Base-by-base conservation (phyloP, 2,797 vertebrate genomes). In the Trematomus bernacchii region DNA sequence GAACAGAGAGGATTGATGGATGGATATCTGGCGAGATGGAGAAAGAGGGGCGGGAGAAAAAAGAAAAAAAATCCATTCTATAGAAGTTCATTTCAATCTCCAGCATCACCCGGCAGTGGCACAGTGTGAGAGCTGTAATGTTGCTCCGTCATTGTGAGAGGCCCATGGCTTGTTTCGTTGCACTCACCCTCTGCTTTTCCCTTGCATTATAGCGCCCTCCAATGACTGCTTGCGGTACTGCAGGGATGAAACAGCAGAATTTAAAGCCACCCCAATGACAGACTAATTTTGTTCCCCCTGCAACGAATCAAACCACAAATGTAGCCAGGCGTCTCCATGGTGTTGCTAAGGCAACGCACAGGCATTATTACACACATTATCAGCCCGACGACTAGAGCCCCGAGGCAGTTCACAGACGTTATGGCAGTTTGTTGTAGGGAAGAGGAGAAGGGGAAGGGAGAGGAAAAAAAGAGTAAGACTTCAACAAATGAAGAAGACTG, bases 171-270 rank as follows among this genome's bases (percentile, higher is more conserved):
- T 62, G 57, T 68, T 73, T 63, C 63, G 52, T 43, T 67, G 51
- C 27, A 37, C 8, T 37, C 30, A 10, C 47, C 30, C 18, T 13
- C 42, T 57, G 7, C 27, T 0, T 63, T 87, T 91, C 18, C 77
- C 89, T 89, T 92, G 91, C 85, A 86, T 85, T 89, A 70, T 84
- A 94, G 85, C 93, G 42, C 91, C 92, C 93, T 89, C 93, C 89
- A 63, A 86, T 94, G 95, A 89, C 64, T 2, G 0, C 23, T 66
- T 55, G 1, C 1, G 7, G 85, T 79, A 92, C 82, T 89, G 86
- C 87, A 76, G 73, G 61, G 30, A 94, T 93, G 92, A 93, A 90
- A 92, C 88, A 89, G 92, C 90, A 93, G 83, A 92, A 92, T 89
- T 88, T 44, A 73, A 55, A 87, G 57, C 69, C 78, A 61, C 64